Evolutionary conservation across 2,113 vertebrate species (phyloP), one percentile per base, ranked within the genome.

Genomic region (Oryzias celebensis): DNA sequence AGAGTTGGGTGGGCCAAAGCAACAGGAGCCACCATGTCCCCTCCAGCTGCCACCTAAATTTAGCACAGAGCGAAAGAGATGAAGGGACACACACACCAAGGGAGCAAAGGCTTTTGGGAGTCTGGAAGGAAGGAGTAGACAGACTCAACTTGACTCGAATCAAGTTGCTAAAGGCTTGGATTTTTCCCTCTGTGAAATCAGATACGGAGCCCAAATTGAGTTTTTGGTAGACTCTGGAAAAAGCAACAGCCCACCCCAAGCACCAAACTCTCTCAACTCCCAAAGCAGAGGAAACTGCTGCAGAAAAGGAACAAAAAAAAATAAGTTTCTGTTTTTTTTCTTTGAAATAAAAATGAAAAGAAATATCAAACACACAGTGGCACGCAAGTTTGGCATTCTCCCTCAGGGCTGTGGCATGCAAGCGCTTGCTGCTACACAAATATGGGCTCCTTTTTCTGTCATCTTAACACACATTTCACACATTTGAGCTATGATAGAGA

Each of bases 361-460:
- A 87, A 80, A 87, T 90, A 90, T 89, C 77, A 91, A 92, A 83
- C 65, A 92, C 90, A 78, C 77, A 71, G 82, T 91, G 90, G 89
- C 91, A 93, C 91, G 90, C 88, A 90, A 85, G 78, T 87, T 88
- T 81, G 78, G 84, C 80, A 87, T 87, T 80, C 83, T 73, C 78
- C 91, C 89, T 84, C 82, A 63, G 85, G 86, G 89, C 80, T 74
- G 75, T 89, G 81, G 87, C 89, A 75, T 90, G 90, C 90, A 87
- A 91, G 73, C 71, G 81, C 88, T 86, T 89, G 88, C 87, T 83
- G 55, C 71, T 87, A 82, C 75, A 82, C 81, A 87, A 84, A 88
- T 69, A 90, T 85, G 85, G 81, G 78, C 80, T 84, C 60, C 81
- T 87, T 88, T 88, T 84, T 85, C 84, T 85, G 75, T 82, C 83